Conservation (phyloP, 1,140 invertebrate genomes). For the Atta colombica region DNA sequence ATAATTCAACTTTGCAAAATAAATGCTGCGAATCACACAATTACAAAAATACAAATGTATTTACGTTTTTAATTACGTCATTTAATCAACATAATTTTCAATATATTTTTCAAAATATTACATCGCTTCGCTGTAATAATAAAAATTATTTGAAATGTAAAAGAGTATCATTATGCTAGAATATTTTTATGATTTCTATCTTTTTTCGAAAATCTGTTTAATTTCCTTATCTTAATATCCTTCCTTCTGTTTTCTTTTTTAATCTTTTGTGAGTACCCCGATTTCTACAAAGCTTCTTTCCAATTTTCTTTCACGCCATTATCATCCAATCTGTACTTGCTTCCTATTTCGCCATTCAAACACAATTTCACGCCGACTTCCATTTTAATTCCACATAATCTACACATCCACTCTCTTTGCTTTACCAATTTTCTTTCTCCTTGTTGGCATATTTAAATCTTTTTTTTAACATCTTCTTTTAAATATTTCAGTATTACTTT, state of each 20-base stretch:
- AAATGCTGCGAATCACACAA: neutral
- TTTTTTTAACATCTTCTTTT: neutral
- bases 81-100: neutral
- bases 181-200: neutral
- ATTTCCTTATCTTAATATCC: constrained; percentile 6
- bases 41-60: neutral
- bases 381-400: constrained; percentile 28
- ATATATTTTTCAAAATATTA: neutral
- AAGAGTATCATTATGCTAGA: neutral
- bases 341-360: constrained; percentile 23
- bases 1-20: constrained; percentile 1
- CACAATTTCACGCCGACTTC: neutral
- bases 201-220: neutral
- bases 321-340: constrained; percentile 35
- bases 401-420: neutral
- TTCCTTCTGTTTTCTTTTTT: neutral
- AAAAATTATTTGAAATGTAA: neutral
- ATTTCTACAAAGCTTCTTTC: neutral
- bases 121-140: neutral
- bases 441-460: neutral
- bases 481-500: constrained; percentile 30
- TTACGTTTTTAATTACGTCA: neutral
- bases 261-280: neutral
- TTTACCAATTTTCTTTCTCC: neutral
- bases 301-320: constrained; percentile 15